These are phyloP conservation scores for Ectemnius continuus DNA, from an alignment of 2,888 invertebrate species.

Conservation along the genomic window DNA sequence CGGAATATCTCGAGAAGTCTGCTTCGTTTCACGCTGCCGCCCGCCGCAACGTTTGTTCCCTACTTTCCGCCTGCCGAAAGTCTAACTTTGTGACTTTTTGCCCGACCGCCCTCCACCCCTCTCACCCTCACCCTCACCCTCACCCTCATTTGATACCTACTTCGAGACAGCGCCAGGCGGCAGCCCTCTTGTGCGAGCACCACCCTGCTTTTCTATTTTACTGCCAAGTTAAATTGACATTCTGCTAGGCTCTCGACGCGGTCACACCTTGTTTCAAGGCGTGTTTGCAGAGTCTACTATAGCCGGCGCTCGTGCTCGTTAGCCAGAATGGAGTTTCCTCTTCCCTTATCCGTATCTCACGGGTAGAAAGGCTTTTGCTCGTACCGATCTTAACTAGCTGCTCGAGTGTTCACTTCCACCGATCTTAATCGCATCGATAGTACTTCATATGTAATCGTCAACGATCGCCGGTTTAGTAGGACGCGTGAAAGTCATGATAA, in stretches of 20 bases:
- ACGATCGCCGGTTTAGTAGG: too few species aligned
- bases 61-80: background rate
- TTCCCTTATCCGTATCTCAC: too few species aligned
- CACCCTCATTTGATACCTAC: background rate
- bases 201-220: background rate
- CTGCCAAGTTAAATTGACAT: constrained; percentile 10
- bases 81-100: background rate
- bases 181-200: background rate
- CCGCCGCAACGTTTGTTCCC: constrained; percentile 16
- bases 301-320: too few species aligned
- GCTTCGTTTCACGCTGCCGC: constrained; percentile 20
- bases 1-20: constrained; percentile 41
- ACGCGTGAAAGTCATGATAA: too few species aligned
- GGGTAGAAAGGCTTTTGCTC: too few species aligned
- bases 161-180: background rate
- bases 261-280: too few species aligned
- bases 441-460: too few species aligned
- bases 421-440: too few species aligned
- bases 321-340: too few species aligned
- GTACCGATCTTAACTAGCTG: too few species aligned
- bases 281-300: too few species aligned
- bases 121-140: background rate
- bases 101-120: background rate
- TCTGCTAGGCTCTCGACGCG: background rate
- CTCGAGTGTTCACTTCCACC: too few species aligned